phyloP scores from a whole-genome alignment of 2,113 vertebrate genomes.

The Leptocoma aspasia region DNA sequence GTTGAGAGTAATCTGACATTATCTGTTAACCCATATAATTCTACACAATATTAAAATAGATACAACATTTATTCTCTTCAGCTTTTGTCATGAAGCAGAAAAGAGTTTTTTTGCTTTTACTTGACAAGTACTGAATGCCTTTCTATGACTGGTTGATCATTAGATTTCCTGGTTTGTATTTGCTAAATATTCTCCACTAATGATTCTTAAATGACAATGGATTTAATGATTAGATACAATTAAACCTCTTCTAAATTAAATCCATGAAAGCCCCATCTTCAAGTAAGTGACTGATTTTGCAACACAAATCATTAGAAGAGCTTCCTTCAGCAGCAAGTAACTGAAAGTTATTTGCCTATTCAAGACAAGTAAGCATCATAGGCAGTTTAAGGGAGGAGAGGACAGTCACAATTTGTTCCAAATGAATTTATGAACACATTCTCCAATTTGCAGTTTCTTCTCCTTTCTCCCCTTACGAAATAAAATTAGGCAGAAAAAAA shows the following conservation, averaged over 20 bases:
- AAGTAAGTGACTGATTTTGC: not conserved
- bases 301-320: slow-evolving; percentile 2
- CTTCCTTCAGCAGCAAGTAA: not conserved
- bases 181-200: not conserved
- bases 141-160: not conserved
- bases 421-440: not conserved
- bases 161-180: not conserved
- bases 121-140: not conserved
- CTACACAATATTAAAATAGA: not conserved
- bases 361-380: not conserved
- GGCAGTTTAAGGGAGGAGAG: not conserved
- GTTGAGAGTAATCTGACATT: not conserved
- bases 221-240: not conserved
- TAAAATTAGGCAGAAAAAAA: not conserved
- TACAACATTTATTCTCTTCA: not conserved
- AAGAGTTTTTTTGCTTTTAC: not conserved
- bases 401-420: not conserved
- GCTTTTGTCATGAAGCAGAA: not conserved
- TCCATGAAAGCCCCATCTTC: not conserved
- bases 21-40: not conserved
- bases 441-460: not conserved
- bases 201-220: not conserved
- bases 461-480: not conserved
- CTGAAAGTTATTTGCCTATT: not conserved
- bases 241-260: not conserved